These are phyloP conservation scores for Alsophila aescularia DNA, from an alignment of 2,888 invertebrate genomes.

Conservation along the genomic window DNA sequence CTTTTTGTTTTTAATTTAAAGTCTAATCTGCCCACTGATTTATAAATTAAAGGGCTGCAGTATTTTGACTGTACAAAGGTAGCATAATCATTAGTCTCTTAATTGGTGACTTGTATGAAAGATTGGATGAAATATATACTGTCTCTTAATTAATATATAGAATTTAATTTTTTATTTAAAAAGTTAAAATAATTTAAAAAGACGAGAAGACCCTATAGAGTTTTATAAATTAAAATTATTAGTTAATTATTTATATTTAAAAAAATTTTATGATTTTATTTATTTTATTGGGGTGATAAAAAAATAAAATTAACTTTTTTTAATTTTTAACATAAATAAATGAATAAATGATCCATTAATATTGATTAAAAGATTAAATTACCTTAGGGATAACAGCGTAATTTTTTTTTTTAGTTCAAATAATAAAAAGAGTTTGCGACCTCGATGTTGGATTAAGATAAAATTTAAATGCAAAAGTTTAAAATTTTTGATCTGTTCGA, in stretches of 20 bases:
- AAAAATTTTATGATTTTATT: too few relatives aligned
- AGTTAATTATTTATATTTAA: conserved; percentile 61
- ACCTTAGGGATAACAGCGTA: conserved; percentile 94
- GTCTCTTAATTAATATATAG: conserved; percentile 73
- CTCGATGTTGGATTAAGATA: conserved; percentile 95
- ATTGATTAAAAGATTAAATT: conserved; percentile 88
- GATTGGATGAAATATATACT: conserved; percentile 87
- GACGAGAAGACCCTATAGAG: conserved; percentile 93
- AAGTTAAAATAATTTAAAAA: conserved; percentile 86
- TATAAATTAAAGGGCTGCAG: conserved; percentile 89
- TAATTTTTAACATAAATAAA: conserved; percentile 56
- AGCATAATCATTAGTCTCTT: conserved; percentile 91
- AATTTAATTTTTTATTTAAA: conserved; percentile 84
- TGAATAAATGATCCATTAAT: conserved; percentile 83
- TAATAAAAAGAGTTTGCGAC: conserved; percentile 91
- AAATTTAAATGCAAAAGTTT: conserved; percentile 87
- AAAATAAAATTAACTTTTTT: too few relatives aligned
- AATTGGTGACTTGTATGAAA: conserved; percentile 92
- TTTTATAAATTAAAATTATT: conserved; percentile 82
- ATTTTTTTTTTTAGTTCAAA: conserved; percentile 90
- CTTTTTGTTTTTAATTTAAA: conserved; percentile 86
- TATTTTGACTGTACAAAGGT: conserved; percentile 92
- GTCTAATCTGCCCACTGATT: conserved; percentile 90
- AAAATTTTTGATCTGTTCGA: conserved; percentile 91
- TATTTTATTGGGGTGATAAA: too few relatives aligned